Evolutionary conservation across 2,888 invertebrate species (phyloP).

Genomic region (Aricia artaxerxes): DNA sequence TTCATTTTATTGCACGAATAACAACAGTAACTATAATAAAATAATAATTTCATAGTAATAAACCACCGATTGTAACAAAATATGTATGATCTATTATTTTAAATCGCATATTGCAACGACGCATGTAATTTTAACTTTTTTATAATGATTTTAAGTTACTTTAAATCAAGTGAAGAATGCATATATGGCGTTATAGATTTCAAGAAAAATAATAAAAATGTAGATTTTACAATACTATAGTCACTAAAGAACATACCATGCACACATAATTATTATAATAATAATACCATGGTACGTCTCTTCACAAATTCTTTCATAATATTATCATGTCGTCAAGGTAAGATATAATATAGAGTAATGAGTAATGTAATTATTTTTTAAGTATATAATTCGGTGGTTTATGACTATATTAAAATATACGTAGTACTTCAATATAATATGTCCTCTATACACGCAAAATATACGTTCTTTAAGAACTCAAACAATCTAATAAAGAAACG

Average conservation of each 20-base stretch:
- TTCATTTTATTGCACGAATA: conserved; percentile 8
- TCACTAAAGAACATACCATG: no score
- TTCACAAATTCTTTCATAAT: no score
- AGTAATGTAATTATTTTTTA: neutral
- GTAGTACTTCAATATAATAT: neutral
- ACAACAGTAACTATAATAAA: neutral
- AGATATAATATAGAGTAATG: neutral
- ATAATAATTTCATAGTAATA: neutral
- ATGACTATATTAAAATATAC: neutral
- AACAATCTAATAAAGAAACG: neutral
- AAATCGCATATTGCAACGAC: neutral
- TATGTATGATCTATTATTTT: neutral
- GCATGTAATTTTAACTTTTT: no score
- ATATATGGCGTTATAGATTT: no score
- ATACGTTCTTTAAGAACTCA: neutral
- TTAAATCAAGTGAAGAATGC: no score
- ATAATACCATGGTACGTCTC: no score
- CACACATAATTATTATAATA: no score
- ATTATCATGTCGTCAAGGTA: no score
- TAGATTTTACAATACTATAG: no score
- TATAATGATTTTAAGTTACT: no score
- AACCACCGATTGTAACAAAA: neutral
- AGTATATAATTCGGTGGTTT: neutral
- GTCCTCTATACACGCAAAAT: neutral
- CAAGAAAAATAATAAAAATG: no score